Percentiles rank a stretch among this genome's conserved stretches.
Conservation (phyloP, 2,797 vertebrate species). For the Petrocephalus schoutedeni region DNA sequence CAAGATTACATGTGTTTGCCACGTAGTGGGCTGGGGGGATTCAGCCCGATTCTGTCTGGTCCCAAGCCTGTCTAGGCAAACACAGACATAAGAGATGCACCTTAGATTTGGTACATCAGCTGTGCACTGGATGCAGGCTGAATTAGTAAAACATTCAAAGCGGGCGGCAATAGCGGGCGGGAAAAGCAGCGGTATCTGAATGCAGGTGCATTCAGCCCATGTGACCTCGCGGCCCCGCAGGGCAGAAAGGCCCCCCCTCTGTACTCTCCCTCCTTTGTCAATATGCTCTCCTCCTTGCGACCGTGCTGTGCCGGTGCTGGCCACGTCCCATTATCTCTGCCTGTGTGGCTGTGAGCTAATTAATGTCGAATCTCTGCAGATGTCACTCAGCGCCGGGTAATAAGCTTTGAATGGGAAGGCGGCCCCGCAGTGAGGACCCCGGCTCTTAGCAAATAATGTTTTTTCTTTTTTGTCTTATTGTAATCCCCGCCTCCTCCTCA, state of each 20-base stretch:
- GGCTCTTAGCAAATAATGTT: slow-evolving; percentile 29
- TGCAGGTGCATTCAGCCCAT: not conserved
- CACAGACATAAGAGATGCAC: not conserved
- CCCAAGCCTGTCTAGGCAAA: not conserved
- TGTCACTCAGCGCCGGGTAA: slow-evolving; percentile 29
- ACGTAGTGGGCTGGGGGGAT: not conserved
- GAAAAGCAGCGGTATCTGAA: not conserved
- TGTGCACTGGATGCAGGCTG: not conserved
- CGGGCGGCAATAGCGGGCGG: not conserved
- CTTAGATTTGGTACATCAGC: not conserved
- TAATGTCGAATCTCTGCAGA: slow-evolving; percentile 36
- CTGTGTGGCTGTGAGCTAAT: slow-evolving; percentile 28
- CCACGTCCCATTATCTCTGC: slow-evolving; percentile 31
- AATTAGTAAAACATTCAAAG: not conserved
- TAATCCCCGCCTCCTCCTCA: slow-evolving; percentile 14
- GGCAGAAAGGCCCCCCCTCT: not conserved
- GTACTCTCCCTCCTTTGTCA: not conserved
- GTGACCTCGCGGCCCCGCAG: not conserved
- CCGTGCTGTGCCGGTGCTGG: slow-evolving; percentile 1
- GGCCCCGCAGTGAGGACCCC: slow-evolving; percentile 24
- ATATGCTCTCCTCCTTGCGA: slow-evolving; percentile 21
- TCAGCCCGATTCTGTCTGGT: not conserved
- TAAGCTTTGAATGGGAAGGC: slow-evolving; percentile 29
- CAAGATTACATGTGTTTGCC: not conserved
- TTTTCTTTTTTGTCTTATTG: slow-evolving; percentile 34